Evolutionary conservation across 2,888 invertebrate genomes (phyloP).

Genomic region (Cheilosia urbana): DNA sequence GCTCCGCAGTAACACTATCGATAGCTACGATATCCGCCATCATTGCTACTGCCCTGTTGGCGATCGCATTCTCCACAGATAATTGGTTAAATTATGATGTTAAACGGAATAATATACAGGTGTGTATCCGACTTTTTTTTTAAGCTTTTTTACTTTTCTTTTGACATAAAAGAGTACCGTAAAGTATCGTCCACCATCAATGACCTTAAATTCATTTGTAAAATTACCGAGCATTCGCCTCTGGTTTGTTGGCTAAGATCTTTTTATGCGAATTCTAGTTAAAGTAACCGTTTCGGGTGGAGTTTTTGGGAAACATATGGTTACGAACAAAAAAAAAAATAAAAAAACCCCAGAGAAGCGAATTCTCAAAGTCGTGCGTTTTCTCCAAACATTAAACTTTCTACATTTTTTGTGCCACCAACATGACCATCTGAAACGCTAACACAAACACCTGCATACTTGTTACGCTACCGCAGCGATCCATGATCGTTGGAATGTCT

Average conservation of each 20-base stretch:
- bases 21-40: slow-evolving; percentile 98
- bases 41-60: slow-evolving; percentile 95
- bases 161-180: slow-evolving; percentile 35
- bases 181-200: slow-evolving; percentile 20
- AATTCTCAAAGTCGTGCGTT: slow-evolving; percentile 71
- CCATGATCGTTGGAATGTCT: slow-evolving; percentile 54
- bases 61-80: slow-evolving; percentile 97
- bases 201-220: slow-evolving; percentile 54
- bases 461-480: slow-evolving; percentile 46
- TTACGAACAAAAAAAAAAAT: too few relatives aligned
- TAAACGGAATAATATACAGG: slow-evolving; percentile 94
- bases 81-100: slow-evolving; percentile 98
- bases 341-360: slow-evolving; percentile 11
- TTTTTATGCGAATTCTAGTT: slow-evolving; percentile 43
- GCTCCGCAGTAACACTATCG: slow-evolving; percentile 97
- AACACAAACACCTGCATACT: slow-evolving; percentile 72
- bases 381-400: slow-evolving; percentile 75
- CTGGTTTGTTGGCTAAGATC: slow-evolving; percentile 10
- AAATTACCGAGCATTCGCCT: slow-evolving; percentile 7
- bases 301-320: slow-evolving; percentile 15
- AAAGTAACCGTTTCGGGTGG: slow-evolving; percentile 41
- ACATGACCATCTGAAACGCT: slow-evolving; percentile 66
- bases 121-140: slow-evolving; percentile 82
- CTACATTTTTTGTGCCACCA: slow-evolving; percentile 74
- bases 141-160: slow-evolving; percentile 17